These are phyloP conservation scores for Enteromius mattozi DNA, from an alignment of 2,797 vertebrate species.

Conservation along the genomic window DNA sequence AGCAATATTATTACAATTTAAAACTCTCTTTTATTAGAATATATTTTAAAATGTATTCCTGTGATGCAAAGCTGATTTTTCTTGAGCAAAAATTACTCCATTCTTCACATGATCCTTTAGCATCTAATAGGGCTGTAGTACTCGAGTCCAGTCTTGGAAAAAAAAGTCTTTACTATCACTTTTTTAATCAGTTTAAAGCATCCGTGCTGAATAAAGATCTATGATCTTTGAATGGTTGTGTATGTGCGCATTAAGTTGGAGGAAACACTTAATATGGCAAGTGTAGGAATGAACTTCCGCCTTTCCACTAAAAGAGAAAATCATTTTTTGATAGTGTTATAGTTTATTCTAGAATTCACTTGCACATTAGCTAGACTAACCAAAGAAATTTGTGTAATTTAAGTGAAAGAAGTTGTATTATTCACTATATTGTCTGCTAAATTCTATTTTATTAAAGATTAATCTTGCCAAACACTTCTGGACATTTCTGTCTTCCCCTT, in stretches of 20 bases:
- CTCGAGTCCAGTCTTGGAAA: no score
- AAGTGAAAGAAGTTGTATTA: not conserved
- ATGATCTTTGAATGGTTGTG: not conserved
- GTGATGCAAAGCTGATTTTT: not conserved
- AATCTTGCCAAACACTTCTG: not conserved
- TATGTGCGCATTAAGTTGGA: not conserved
- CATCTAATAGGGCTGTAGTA: not conserved
- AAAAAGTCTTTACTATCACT: no score
- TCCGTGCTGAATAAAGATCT: no score
- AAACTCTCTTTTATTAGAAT: not conserved
- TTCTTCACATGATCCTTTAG: not conserved
- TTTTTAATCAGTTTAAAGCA: no score
- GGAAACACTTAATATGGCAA: not conserved
- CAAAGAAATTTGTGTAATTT: not conserved
- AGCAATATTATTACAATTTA: no score
- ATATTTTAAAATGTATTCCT: not conserved
- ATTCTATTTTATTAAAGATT: not conserved
- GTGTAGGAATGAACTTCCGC: not conserved
- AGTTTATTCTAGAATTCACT: no score
- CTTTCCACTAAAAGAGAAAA: not conserved
- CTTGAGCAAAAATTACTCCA: not conserved
- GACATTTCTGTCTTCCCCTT: not conserved
- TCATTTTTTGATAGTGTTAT: not conserved
- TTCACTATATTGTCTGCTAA: not conserved
- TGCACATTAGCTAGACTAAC: not conserved